These are phyloP conservation scores for Ondatra zibethicus DNA, from an alignment of 2,113 vertebrate species.

Conservation along the genomic window DNA sequence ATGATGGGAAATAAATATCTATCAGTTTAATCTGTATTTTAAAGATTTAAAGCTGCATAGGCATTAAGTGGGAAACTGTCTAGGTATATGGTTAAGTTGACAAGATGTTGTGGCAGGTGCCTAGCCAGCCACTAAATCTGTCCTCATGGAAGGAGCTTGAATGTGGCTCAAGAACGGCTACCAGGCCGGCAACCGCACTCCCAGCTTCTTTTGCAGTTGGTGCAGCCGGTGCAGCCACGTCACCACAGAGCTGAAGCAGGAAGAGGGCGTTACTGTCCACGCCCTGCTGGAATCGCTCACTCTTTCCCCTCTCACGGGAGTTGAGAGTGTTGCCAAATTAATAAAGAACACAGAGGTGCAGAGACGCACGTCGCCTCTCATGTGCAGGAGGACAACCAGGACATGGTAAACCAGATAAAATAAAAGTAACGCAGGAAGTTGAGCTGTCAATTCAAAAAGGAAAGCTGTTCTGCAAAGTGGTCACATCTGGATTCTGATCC, in stretches of 20 bases:
- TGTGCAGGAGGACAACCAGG: background rate
- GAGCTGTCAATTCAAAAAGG: conserved; percentile 21
- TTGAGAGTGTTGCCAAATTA: background rate
- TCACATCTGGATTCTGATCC: background rate
- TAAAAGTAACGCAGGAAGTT: background rate
- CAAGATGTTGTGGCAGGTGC: background rate
- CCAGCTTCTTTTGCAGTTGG: background rate
- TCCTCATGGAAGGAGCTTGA: background rate
- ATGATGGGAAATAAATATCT: background rate
- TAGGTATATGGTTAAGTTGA: background rate
- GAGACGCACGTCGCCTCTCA: background rate
- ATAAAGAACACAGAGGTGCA: background rate
- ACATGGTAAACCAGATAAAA: background rate
- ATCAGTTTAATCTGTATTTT: background rate
- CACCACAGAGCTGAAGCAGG: background rate
- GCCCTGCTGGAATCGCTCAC: background rate
- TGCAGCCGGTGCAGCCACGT: too few relatives aligned
- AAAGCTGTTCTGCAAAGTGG: background rate
- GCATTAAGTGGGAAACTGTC: background rate
- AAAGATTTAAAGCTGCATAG: background rate
- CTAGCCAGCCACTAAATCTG: background rate
- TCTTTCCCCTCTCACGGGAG: background rate
- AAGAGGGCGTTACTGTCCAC: background rate
- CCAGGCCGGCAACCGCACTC: background rate
- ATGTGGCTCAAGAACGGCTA: background rate